Evolutionary conservation across 2,113 vertebrate genomes (phyloP).

Genomic region (Leucoraja erinaceus): DNA sequence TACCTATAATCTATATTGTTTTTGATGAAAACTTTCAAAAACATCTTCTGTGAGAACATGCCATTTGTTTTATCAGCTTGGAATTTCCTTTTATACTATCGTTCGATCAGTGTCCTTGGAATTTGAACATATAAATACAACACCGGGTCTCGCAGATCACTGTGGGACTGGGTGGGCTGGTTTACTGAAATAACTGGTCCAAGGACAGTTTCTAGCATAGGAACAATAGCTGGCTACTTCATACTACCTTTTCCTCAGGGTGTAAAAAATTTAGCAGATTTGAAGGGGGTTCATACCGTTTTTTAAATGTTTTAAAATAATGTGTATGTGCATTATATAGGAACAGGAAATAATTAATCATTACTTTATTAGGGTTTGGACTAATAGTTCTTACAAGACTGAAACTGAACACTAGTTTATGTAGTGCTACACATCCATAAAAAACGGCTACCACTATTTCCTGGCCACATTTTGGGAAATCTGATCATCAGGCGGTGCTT

Average conservation of each 20-base stretch:
- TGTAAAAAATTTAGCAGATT: neutral
- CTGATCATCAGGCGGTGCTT: no score
- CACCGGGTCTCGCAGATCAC: neutral
- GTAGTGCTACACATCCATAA: neutral
- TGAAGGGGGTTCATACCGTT: neutral
- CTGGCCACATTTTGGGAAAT: no score
- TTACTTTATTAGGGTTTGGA: neutral
- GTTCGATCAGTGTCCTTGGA: conserved; percentile 11
- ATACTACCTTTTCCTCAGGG: neutral
- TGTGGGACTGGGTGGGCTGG: neutral
- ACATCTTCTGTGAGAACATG: conserved; percentile 25
- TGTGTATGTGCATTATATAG: neutral
- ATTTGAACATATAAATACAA: neutral
- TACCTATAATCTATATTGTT: neutral
- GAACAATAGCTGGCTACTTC: neutral
- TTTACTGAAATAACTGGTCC: neutral
- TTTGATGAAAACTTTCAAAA: neutral
- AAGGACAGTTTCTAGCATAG: neutral
- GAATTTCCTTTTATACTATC: conserved; percentile 15
- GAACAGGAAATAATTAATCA: conserved; percentile 24
- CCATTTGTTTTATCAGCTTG: conserved; percentile 25
- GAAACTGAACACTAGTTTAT: neutral
- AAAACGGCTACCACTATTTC: no score
- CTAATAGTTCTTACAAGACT: neutral
- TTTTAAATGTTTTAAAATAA: neutral